Base-by-base conservation (phyloP, 2,888 invertebrate genomes). In the Galeruca laticollis region DNA sequence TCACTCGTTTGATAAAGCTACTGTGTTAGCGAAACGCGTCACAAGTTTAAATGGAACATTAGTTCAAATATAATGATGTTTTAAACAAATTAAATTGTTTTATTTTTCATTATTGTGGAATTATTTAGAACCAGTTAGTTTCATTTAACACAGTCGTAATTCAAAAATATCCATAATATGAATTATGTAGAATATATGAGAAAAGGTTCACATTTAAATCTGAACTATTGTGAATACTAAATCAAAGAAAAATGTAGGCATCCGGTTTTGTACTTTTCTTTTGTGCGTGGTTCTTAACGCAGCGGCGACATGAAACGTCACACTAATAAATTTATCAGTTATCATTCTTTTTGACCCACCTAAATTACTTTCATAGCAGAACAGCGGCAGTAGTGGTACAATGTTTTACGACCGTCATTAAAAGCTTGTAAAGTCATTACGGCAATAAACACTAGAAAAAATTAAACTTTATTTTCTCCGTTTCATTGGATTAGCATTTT, bases 381-480 rank as follows among this genome's bases (percentile, higher is more conserved):
- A 35, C 35, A 57, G 18, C 56, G 56, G 35, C 35, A 15, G 9
- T 18, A 18, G 31, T 33, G n/a, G 35, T 33, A 31, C 56, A n/a
- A 35, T 57, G 35, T 57, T 68, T 68, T 68, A 68, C 57, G 43
- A 56, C 47, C 15, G 68, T 68, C 61, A 68, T 68, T 68, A 68
- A 62, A 56, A 64, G 18, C 68, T 56, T 60, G 57, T 68, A 62
- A 35, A 43, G 43, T 56, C 62, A 62, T 68, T 62, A 57, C 31
- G n/a, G 62, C 61, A 61, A 56, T 62, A 68, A 62, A 62, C 56
- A 54, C 61, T 56, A 54, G 64, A 40, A 56, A 57, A 49, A 61
- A 68, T 54, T 68, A 68, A 68, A 68, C 56, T 68, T 68, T 68
- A 68, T 68, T 68, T 68, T 68, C 52, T 37, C 56, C 62, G 61